Base-by-base conservation (phyloP, 1,140 invertebrate species). In the Cherax quadricarinatus region DNA sequence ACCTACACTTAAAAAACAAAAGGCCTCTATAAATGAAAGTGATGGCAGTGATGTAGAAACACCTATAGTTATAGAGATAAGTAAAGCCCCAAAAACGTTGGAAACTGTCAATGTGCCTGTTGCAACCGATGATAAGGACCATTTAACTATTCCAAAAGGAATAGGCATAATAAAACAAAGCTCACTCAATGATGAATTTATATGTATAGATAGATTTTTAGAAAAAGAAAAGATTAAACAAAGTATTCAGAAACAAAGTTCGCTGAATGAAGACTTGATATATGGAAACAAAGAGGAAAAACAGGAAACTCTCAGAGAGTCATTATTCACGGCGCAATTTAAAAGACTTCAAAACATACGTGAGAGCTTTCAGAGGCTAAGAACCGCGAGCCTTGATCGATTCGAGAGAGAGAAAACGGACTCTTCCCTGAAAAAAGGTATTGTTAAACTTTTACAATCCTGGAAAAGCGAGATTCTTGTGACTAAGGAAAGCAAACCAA, bases 171-270 rank as follows among this genome's bases (percentile, higher is more conserved):
- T 97, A 87, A 98, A 98, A 94, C 98, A 98, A 94, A 97, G 97
- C 89, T 98, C 98, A 1, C 96, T 98, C 92, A 98, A 98, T 94
- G 98, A 98, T 95, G 98, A 98, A 94, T 95, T 98, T 7, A 98
- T 98, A 97, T 95, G 94, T 87, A 96, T 96, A 21, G 98, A 98
- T 94, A 95, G 98, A 92, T 95, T 98, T 93, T 95, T 97, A 92
- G 98, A 98, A 95, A 98, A 98, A 94, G 97, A 98, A 94, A 96
- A 96, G 53, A 96, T 98, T n/a, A 96, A 97, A 82, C 97, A 97
- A 93, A 97, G 98, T 94, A 98, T 98, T 91, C 97, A 97, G 95
- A 98, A 98, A 94, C 98, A 98, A 94, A 97, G 97, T 3, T 98
- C 97, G 4, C 95, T 98, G 10, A 98, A 98, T 94, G 98, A 98